Conservation (phyloP, 2,113 vertebrate genomes). For the Bettongia penicillata region DNA sequence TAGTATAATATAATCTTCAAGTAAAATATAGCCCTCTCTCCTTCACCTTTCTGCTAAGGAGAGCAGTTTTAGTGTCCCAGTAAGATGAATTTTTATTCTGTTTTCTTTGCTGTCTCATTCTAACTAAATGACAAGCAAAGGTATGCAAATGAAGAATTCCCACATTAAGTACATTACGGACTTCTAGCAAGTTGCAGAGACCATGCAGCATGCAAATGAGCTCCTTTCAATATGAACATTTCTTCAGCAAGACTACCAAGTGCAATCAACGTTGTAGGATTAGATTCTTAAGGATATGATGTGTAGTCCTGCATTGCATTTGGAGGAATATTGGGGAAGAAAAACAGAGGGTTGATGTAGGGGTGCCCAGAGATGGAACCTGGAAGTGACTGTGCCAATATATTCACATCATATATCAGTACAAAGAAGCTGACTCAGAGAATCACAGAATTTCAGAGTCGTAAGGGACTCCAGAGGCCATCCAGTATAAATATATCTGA, state of each 20-base stretch:
- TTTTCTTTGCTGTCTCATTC: conserved; percentile 21
- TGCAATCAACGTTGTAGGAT: not conserved
- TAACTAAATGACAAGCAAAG: conserved; percentile 6
- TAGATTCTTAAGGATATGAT: not conserved
- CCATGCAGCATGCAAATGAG: not conserved
- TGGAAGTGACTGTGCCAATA: conserved; percentile 17
- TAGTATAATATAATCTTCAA: not conserved
- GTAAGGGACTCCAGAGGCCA: not conserved
- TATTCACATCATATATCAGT: conserved; percentile 36
- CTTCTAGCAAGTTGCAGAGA: conserved; percentile 38
- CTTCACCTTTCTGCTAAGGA: conserved; percentile 10
- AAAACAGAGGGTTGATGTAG: conserved; percentile 51
- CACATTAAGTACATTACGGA: not conserved
- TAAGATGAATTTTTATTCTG: conserved; percentile 7
- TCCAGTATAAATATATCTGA: not conserved
- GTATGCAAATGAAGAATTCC: not conserved
- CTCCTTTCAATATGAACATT: not conserved
- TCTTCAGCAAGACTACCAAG: not conserved
- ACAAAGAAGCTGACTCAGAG: conserved; percentile 12
- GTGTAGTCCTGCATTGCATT: conserved; percentile 33
- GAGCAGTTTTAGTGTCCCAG: not conserved
- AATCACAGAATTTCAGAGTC: not conserved
- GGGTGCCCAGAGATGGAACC: conserved; percentile 31
- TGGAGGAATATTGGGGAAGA: conserved; percentile 45
- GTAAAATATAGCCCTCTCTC: not conserved